Evolutionary conservation across 2,113 vertebrate species (phyloP).

Genomic region (Chionomys nivalis): DNA sequence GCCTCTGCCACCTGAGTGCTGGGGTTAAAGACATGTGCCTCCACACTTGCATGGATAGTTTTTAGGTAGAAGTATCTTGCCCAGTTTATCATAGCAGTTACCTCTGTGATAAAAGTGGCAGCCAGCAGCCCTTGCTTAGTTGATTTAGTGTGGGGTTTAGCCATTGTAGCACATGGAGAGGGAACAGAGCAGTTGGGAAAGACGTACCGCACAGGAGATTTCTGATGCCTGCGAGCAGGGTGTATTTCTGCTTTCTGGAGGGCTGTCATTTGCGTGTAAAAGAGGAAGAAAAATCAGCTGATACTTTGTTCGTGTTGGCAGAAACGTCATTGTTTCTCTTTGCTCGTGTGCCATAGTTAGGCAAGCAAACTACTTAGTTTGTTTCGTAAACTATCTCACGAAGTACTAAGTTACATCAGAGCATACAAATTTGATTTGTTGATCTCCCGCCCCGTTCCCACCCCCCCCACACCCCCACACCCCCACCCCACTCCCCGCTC

Average conservation of each 20-base stretch:
- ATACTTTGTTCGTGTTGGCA: neutral
- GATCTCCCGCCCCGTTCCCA: neutral
- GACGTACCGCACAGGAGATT: neutral
- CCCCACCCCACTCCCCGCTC: too few relatives aligned
- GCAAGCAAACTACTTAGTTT: neutral
- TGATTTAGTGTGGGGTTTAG: neutral
- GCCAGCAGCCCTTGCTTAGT: neutral
- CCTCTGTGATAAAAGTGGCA: too few relatives aligned
- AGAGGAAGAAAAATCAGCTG: conserved; percentile 46
- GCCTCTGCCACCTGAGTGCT: too few relatives aligned
- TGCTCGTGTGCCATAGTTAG: neutral
- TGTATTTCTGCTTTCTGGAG: neutral
- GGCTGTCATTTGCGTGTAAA: conserved; percentile 7
- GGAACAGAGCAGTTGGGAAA: neutral
- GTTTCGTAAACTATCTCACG: too few relatives aligned
- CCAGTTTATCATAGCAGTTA: neutral
- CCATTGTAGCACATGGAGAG: neutral
- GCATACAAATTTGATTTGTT: neutral
- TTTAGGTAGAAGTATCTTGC: neutral
- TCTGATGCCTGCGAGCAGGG: conserved; percentile 34
- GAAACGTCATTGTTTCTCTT: neutral
- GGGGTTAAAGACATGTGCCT: neutral
- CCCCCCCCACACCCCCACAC: accelerated
- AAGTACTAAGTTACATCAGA: neutral
- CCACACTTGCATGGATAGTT: neutral